Conservation (phyloP, 2,797 vertebrate genomes). For the Ptychobarbus kaznakovi region DNA sequence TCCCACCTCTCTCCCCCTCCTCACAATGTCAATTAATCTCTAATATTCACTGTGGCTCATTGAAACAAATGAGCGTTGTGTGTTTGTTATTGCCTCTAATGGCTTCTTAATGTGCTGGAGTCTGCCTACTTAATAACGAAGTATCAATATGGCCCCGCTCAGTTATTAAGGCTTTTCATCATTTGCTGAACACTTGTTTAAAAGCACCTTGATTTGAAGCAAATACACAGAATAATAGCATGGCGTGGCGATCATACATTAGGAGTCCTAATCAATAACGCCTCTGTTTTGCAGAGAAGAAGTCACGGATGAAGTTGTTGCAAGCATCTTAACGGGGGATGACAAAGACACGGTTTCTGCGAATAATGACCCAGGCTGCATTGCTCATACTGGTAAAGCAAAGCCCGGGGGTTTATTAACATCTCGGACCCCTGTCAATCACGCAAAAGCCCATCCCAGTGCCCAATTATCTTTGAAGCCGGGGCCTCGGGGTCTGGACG, state of each 20-base stretch:
- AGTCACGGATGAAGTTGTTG: conserved; percentile 51
- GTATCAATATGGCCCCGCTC: conserved; percentile 77
- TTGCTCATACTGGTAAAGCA: conserved; percentile 35
- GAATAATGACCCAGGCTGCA: conserved; percentile 41
- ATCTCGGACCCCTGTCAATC: conserved; percentile 78
- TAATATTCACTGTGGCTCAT: conserved; percentile 73
- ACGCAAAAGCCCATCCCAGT: conserved; percentile 73
- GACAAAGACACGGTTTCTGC: conserved; percentile 15
- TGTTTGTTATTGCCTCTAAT: conserved; percentile 80
- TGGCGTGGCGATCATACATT: conserved; percentile 25
- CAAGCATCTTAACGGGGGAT: conserved; percentile 33
- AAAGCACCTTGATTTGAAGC: conserved; percentile 50
- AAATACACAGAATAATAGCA: conserved; percentile 20
- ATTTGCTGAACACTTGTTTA: conserved; percentile 75
- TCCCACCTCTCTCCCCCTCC: conserved; percentile 20
- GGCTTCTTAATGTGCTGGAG: conserved; percentile 79
- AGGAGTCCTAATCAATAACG: conserved; percentile 44
- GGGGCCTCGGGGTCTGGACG: conserved; percentile 82
- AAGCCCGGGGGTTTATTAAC: conserved; percentile 66
- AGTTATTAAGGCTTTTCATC: conserved; percentile 85
- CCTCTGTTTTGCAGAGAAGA: conserved; percentile 8
- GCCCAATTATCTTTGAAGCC: conserved; percentile 93
- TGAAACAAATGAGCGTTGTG: conserved; percentile 80
- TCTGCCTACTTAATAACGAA: conserved; percentile 78
- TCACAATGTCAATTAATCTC: conserved; percentile 74